Evolutionary conservation across 2,113 vertebrate species (phyloP).

Genomic region (Phalacrocorax brasilianus): DNA sequence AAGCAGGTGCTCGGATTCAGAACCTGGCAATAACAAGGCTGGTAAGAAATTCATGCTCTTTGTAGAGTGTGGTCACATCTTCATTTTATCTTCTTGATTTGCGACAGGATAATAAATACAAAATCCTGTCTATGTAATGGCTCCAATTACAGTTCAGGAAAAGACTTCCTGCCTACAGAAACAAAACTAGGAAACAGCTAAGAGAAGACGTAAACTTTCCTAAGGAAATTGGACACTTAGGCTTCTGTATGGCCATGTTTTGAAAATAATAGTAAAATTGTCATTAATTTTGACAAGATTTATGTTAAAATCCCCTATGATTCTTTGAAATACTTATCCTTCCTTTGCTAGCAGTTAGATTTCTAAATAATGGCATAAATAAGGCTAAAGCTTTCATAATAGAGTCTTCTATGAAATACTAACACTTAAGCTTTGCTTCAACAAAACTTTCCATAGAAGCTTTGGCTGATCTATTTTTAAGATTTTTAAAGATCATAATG

Average conservation of each 20-base stretch:
- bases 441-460: not conserved
- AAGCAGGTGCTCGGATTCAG: not conserved
- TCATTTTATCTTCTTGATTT: not conserved
- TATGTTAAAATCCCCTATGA: not conserved
- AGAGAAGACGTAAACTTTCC: not conserved
- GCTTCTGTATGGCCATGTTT: not conserved
- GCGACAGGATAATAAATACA: not conserved
- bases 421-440: not conserved
- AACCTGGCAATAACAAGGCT: not conserved
- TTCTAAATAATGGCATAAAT: not conserved
- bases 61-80: not conserved
- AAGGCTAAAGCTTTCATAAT: not conserved
- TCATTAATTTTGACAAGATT: not conserved
- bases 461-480: not conserved
- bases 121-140: not conserved
- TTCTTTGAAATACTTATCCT: not conserved
- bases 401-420: not conserved
- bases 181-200: not conserved
- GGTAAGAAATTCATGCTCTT: not conserved
- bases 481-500: not conserved
- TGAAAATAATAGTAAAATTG: not conserved
- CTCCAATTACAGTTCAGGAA: not conserved
- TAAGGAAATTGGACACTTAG: not conserved
- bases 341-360: not conserved
- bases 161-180: not conserved